These are phyloP conservation scores for Caenorhabditis sulstoni DNA, from an alignment of 2,888 invertebrate genomes.

Conservation along the genomic window DNA sequence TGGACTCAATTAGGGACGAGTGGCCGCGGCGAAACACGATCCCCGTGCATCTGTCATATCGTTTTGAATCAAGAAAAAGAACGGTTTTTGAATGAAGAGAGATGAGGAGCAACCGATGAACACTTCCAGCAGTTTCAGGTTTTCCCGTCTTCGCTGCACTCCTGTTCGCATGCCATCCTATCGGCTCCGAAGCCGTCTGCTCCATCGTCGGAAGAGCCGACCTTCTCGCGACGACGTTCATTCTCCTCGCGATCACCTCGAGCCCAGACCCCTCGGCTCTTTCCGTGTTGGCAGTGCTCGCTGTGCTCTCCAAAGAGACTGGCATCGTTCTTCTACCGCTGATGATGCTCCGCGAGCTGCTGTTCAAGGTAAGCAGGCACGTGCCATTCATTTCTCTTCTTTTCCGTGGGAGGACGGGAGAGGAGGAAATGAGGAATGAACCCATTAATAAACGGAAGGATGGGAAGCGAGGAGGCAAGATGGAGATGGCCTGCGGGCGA, in stretches of 20 bases:
- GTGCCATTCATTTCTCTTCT: conserved; percentile 9
- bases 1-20: conserved; percentile 22
- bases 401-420: neutral
- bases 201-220: conserved; percentile 95
- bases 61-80: conserved; percentile 3
- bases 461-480: neutral
- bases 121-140: conserved; percentile 22
- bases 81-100: conserved; percentile 7
- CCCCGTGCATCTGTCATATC: conserved; percentile 37
- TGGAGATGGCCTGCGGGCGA: conserved; percentile 3
- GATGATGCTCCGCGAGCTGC: conserved; percentile 11
- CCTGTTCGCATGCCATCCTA: conserved; percentile 94
- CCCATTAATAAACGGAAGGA: conserved; percentile 52
- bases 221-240: conserved; percentile 92
- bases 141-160: conserved; percentile 86
- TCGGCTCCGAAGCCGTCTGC: conserved; percentile 91
- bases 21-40: neutral
- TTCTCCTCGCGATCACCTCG: conserved; percentile 80
- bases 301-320: conserved; percentile 59
- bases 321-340: conserved; percentile 56
- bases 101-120: too few species aligned
- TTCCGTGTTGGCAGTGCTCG: conserved; percentile 22
- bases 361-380: conserved; percentile 27
- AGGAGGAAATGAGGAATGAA: conserved; percentile 2
- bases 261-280: neutral